Base-by-base conservation (phyloP, 2,113 vertebrate genomes). In the Zootoca vivipara region DNA sequence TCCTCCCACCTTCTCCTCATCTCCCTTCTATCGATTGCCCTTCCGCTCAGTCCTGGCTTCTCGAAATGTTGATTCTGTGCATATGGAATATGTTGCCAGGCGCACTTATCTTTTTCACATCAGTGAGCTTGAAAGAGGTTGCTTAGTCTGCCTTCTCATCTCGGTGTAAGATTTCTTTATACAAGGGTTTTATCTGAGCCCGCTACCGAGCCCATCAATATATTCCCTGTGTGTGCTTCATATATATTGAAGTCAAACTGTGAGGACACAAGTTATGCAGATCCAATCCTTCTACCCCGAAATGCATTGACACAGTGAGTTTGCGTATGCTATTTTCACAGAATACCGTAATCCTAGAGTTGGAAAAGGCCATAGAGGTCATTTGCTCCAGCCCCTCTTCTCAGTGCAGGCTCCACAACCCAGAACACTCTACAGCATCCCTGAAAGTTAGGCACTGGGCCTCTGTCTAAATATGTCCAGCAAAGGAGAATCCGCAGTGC, bases 31-130 rank as follows among this genome's bases (percentile, higher is more conserved):
- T 35, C n/a, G 18, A 24, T 46, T n/a, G 15, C 77, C 70, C 16
- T n/a, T 56, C 70, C 7, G 18, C 10, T 75, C 46, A 46, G 30
- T 24, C 35, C 28, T 56, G 58, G 20, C 35, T 88, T 78, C 40
- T 74, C 52, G 22, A 67, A 88, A 86, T 83, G 62, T 18, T 65
- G 73, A 22, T 82, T 81, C 70, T 89, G 22, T 67, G 26, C 58
- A 73, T 80, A 58, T 64, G 35, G 65, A 85, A n/a, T 73, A 56
- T 18, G 15, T 79, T 85, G 46, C 35, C 42, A 75, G 73, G 56
- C 13, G 33, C 15, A 65, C 70, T n/a, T 58, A 67, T 64, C 69
- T 80, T 73, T 64, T 81, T 38, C 56, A 62, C 38, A 69, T 69
- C 40, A 42, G 24, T 75, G 83, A 75, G 58, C n/a, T 75, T 22